These are phyloP conservation scores for Julus scanicus DNA, from an alignment of 2,888 invertebrate species.

Conservation along the genomic window DNA sequence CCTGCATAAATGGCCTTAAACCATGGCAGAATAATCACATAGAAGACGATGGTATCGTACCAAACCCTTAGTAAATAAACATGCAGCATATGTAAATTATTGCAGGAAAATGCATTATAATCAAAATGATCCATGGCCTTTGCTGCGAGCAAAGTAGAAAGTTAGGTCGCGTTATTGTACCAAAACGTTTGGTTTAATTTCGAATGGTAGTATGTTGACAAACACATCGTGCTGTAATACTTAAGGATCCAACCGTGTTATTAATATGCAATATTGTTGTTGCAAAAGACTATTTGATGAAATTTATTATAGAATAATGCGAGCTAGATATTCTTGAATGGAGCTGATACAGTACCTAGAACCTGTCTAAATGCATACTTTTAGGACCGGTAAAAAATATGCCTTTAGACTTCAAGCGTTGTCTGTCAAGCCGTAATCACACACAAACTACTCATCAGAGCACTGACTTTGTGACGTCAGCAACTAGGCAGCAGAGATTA, in stretches of 20 bases:
- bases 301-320: background rate
- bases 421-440: too few species aligned
- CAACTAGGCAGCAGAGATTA: too few species aligned
- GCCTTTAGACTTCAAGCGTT: too few species aligned
- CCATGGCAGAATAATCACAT: background rate
- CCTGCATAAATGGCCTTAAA: slow-evolving; percentile 28
- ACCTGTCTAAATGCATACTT: too few species aligned
- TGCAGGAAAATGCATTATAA: background rate
- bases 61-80: slow-evolving; percentile 8
- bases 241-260: background rate
- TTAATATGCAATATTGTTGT: too few species aligned
- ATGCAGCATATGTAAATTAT: slow-evolving; percentile 22
- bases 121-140: slow-evolving; percentile 21
- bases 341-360: too few species aligned
- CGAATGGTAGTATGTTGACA: background rate
- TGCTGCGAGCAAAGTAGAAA: background rate
- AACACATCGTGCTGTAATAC: background rate
- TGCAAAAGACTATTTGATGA: background rate
- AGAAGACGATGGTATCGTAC: background rate
- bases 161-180: background rate
- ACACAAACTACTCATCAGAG: too few species aligned
- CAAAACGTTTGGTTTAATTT: background rate
- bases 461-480: too few species aligned
- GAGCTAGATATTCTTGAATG: too few species aligned
- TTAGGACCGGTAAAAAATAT: too few species aligned